Evolutionary conservation across 2,113 vertebrate genomes (phyloP), one percentile per base, ranked within the genome.

Genomic region (Charina bottae): DNA sequence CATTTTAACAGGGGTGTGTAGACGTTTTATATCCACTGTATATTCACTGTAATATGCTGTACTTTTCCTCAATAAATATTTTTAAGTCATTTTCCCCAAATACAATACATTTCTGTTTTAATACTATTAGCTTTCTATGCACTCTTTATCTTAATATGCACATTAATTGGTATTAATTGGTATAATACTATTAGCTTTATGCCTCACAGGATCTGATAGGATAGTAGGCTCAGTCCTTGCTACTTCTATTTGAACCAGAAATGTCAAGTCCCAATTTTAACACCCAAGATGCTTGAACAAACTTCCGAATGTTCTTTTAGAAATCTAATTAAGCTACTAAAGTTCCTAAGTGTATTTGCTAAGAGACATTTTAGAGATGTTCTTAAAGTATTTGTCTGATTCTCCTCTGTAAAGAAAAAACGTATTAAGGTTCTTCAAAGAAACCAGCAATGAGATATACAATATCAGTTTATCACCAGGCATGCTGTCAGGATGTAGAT

Each of bases 281-380:
- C 62, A 0, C 0, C 46, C 12, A 83, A 53, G 87, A 13, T 23
- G 55, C 91, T 86, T 93, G 85, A 96, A 94, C 59, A 68, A 93
- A 26, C 89, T 60, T 89, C 92, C 91, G 37, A 94, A 83, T 94
- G 93, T 93, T 92, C 87, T 83, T 91, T 93, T 58, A 95, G 93
- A 94, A 49, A 93, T 83, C 72, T 95, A 96, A 96, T 96, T 95
- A 94, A 96, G 92, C 55, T 83, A 90, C 6, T 5, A 49, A 49
- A 49, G 62, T 86, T 91, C 64, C 95, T 92, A 93, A 93, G 92
- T 89, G 46, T 83, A 91, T 95, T 96, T 94, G 87, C 78, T 94
- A 94, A 94, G 56, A 87, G 7, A 91, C 56, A 94, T 46, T 91
- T 96, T 95, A 33, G 90, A 92, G 92, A 15, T 7, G 0, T 83